phyloP scores from a whole-genome alignment of 2,888 invertebrate species.

The Scaptomyza tumidula region DNA sequence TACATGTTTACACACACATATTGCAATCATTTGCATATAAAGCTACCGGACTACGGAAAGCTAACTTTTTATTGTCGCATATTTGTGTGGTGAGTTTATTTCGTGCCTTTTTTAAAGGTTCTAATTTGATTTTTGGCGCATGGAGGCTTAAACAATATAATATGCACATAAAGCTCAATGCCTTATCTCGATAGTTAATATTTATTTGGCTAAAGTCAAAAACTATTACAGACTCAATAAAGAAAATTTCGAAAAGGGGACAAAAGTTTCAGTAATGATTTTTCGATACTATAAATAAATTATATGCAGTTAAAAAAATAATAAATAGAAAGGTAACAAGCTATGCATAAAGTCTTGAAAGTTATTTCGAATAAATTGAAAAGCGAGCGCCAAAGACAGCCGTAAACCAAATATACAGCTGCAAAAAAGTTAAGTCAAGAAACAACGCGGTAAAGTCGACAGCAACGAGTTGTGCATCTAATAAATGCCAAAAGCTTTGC shows the following conservation, averaged over 20 bases:
- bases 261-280: neutral
- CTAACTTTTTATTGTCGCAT: constrained; percentile 60
- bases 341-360: constrained; percentile 25
- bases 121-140: constrained; percentile 52
- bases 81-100: constrained; percentile 58
- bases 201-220: neutral
- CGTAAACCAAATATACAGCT: constrained; percentile 53
- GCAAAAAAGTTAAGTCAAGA: constrained; percentile 52
- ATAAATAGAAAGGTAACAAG: neutral
- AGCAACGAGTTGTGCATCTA: constrained; percentile 66
- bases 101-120: constrained; percentile 14
- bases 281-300: neutral
- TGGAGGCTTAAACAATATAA: constrained; percentile 22
- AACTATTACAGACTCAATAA: neutral
- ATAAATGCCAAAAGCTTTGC: constrained; percentile 68
- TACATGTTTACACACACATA: constrained; percentile 21
- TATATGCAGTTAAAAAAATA: neutral
- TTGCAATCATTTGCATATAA: constrained; percentile 58
- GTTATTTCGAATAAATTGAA: constrained; percentile 61
- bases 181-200: constrained; percentile 8
- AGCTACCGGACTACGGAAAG: constrained; percentile 65
- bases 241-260: neutral
- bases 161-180: neutral
- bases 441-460: constrained; percentile 16
- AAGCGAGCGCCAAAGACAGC: constrained; percentile 33